Percentiles rank a stretch among this genome's conserved stretches.
Evolutionary conservation across 2,888 invertebrate genomes (phyloP).

Genomic region (Diploptera punctata): DNA sequence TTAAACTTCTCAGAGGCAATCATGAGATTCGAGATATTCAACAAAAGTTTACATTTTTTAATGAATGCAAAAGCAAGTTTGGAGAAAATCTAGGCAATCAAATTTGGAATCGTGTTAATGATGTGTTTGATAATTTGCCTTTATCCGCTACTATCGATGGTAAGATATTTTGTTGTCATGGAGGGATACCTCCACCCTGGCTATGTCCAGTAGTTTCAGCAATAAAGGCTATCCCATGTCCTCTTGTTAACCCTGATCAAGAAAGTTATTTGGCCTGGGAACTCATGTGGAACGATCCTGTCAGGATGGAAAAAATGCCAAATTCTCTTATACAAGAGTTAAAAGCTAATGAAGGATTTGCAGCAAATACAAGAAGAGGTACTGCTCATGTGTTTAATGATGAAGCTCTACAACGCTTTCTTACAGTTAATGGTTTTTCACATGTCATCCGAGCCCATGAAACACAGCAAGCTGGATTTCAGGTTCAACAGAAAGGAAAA

Average conservation of each 20-base stretch:
- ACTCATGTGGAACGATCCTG: slow-evolving; percentile 79
- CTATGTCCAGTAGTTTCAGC: slow-evolving; percentile 66
- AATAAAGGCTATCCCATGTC: slow-evolving; percentile 71
- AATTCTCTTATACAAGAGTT: not conserved
- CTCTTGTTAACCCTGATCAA: slow-evolving; percentile 67
- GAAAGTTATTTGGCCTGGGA: slow-evolving; percentile 79
- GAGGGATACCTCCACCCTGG: slow-evolving; percentile 77
- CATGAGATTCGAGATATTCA: slow-evolving; percentile 79
- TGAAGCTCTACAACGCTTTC: not conserved
- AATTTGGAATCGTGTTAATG: slow-evolving; percentile 74
- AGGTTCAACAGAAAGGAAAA: slow-evolving; percentile 72
- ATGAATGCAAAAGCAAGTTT: slow-evolving; percentile 73
- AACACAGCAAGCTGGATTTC: slow-evolving; percentile 45
- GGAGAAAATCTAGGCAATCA: slow-evolving; percentile 66
- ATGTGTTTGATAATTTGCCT: slow-evolving; percentile 74
- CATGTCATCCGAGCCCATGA: not conserved
- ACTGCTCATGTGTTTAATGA: not conserved
- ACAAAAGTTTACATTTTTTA: slow-evolving; percentile 73
- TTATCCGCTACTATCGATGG: slow-evolving; percentile 75
- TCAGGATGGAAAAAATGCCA: slow-evolving; percentile 52
- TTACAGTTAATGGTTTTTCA: not conserved
- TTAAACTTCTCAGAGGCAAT: slow-evolving; percentile 72
- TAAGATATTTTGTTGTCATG: slow-evolving; percentile 79
- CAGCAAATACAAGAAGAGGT: not conserved
- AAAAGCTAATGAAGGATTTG: not conserved